phyloP scores from a whole-genome alignment of 2,113 vertebrate species.

The Saccopteryx bilineata region DNA sequence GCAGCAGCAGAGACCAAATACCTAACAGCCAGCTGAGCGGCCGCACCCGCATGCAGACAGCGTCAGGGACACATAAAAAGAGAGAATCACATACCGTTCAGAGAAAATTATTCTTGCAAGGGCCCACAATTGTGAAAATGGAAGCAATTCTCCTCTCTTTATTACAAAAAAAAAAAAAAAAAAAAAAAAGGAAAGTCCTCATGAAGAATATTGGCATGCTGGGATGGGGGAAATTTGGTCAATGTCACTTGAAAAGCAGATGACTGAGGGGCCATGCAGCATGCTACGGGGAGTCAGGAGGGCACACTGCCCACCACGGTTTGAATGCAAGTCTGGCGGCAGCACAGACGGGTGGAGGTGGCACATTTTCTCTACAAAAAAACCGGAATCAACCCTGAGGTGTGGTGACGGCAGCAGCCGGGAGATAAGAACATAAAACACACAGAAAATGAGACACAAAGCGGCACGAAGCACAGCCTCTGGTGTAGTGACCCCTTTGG shows the following conservation, averaged over 20 bases:
- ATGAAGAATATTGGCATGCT: not conserved
- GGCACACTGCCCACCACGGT: accelerated
- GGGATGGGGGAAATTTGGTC: not conserved
- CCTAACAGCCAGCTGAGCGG: not conserved
- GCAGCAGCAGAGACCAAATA: not conserved
- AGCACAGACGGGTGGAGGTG: accelerated
- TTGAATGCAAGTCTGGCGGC: not conserved
- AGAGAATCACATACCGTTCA: conserved; percentile 14
- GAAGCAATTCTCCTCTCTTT: conserved; percentile 55
- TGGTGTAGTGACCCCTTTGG: not conserved
- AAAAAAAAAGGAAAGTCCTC: not conserved
- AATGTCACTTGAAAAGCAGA: not conserved
- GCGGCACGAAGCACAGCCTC: no score
- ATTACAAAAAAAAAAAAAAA: not conserved
- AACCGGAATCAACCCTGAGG: not conserved
- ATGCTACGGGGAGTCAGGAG: accelerated
- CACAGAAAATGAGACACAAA: accelerated
- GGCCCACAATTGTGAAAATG: conserved; percentile 38
- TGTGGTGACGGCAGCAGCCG: accelerated
- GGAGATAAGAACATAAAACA: not conserved
- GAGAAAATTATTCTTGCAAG: conserved; percentile 58
- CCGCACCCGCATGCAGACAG: accelerated
- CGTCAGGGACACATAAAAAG: not conserved
- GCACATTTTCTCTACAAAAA: not conserved
- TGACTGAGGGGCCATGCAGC: not conserved